These are phyloP conservation scores for Gasterosteus nipponicus DNA, from an alignment of 2,113 vertebrate species.

Conservation along the genomic window DNA sequence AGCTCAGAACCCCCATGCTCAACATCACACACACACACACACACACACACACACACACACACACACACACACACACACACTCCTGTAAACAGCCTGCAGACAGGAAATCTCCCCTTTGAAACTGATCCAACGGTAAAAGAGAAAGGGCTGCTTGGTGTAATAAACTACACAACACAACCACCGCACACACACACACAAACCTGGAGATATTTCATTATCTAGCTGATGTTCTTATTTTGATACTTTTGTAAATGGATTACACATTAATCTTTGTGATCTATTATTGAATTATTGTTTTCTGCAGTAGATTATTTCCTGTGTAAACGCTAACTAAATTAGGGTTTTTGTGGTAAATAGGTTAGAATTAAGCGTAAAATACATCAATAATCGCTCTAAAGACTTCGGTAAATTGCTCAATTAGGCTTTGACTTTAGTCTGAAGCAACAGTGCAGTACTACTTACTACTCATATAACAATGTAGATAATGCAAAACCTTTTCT, in stretches of 20 bases:
- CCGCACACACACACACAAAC: neutral
- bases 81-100: slow-evolving; percentile 21
- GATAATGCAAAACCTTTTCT: too few species aligned
- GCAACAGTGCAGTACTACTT: too few species aligned
- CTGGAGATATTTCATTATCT: too few species aligned
- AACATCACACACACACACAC: slow-evolving; percentile 27
- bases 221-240: too few species aligned
- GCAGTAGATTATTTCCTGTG: neutral
- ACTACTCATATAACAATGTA: too few species aligned
- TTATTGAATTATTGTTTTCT: neutral
- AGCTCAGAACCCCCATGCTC: slow-evolving; percentile 40
- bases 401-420: neutral
- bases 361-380: neutral
- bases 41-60: slow-evolving; percentile 15
- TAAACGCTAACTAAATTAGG: too few species aligned
- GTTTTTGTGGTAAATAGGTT: neutral
- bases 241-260: neutral
- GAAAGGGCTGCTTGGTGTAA: neutral
- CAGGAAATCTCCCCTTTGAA: slow-evolving; percentile 26
- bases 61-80: slow-evolving; percentile 8
- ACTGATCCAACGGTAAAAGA: slow-evolving; percentile 18
- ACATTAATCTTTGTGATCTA: neutral
- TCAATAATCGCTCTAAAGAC: neutral
- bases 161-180: slow-evolving; percentile 17
- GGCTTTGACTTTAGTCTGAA: neutral